Evolutionary conservation across 2,888 invertebrate genomes (phyloP), one percentile per base, ranked within the genome.

Genomic region (Yponomeuta sedellus): DNA sequence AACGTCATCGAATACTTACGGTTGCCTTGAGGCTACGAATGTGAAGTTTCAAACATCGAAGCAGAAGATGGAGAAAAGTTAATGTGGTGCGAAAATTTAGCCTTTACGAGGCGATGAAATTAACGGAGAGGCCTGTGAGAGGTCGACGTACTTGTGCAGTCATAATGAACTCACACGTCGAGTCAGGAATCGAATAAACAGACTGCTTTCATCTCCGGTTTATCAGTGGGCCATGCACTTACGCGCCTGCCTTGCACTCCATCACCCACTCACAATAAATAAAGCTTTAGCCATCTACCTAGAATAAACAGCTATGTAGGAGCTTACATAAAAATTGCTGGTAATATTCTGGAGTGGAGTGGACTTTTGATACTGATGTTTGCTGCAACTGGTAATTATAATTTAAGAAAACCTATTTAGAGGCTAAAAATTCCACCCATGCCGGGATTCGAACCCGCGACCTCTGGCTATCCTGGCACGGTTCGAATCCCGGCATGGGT

Each of bases 111-210:
- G 72, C 67, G 71, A 71, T 75, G 74, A 75, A 75, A 78, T 75
- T 72, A 74, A 74, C 74, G 70, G 72, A 69, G 72, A 66, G 71
- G 69, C 74, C 70, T 62, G 59, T 68, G 64, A 70, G 70, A 76
- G 87, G 81, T 86, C 82, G 77, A 77, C 75, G 83, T 70, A 81
- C 85, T 82, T 79, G 83, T 83, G 83, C 25, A 28, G 56, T 19
- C 56, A 34, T 64, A 56, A 64, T 64, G 56, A 19, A 64, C 64
- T 71, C 75, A 79, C 76, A 77, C 75, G 80, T 78, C 81, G 75
- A 75, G 76, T 80, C 81, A 79, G 82, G 85, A 86, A 86, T 86
- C 87, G 86, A 88, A 88, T 88, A 88, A 88, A 88, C 87, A 88
- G 22, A 73, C 77, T 79, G 82, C 85, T 85, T 86, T 87, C 87